Conservation (phyloP, 2,888 invertebrate species). For the Automeris io region DNA sequence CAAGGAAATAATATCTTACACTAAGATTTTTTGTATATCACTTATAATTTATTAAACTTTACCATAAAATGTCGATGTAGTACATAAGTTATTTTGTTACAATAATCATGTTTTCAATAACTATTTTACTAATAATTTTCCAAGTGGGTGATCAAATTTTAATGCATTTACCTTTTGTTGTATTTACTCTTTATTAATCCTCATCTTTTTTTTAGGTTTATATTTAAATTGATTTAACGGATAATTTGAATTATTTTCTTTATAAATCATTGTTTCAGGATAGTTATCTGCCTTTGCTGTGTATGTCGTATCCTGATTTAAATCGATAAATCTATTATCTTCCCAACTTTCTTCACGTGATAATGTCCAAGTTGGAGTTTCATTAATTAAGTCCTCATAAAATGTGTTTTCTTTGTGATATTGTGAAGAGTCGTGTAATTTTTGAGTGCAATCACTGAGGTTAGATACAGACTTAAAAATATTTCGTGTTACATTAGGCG, state of each 20-base stretch:
- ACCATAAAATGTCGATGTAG: too few species aligned
- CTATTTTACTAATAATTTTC: too few species aligned
- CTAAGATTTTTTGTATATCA: too few species aligned
- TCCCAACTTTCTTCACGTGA: slow-evolving; percentile 19
- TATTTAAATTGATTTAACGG: slow-evolving; percentile 44
- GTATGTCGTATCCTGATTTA: slow-evolving; percentile 5
- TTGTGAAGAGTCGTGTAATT: neutral
- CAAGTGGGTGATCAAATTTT: too few species aligned
- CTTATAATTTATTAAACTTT: too few species aligned
- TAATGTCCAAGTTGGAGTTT: slow-evolving; percentile 38
- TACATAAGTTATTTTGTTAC: too few species aligned
- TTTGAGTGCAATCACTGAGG: neutral
- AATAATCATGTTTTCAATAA: too few species aligned
- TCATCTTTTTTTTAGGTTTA: slow-evolving; percentile 33
- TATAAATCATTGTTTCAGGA: slow-evolving; percentile 8
- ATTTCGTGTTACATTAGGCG: neutral
- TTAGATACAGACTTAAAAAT: neutral
- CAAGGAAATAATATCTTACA: too few species aligned
- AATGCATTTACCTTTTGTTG: too few species aligned
- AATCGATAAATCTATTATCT: slow-evolving; percentile 22
- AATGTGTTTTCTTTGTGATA: neutral
- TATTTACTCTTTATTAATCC: slow-evolving; percentile 9
- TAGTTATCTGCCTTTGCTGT: neutral
- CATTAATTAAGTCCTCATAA: neutral
- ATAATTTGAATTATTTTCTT: neutral